A percentile compares a stretch with the other conserved stretches of the same genome.
These are phyloP conservation scores for Ivindomyrus marchei DNA, from an alignment of 2,113 vertebrate species.

Conservation along the genomic window DNA sequence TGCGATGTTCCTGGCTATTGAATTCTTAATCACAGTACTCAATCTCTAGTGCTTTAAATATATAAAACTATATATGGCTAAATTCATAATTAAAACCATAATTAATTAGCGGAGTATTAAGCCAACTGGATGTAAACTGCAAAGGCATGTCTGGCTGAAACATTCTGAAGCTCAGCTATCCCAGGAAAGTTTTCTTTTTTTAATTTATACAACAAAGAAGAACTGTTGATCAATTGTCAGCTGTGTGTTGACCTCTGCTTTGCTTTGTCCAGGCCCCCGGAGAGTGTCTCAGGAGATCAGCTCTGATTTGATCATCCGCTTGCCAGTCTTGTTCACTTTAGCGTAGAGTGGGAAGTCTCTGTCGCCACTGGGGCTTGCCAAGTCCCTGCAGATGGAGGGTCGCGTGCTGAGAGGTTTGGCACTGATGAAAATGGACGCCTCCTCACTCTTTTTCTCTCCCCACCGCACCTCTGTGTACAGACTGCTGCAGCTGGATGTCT, in stretches of 20 bases:
- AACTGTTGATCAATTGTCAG: neutral
- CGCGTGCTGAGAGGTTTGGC: neutral
- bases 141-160: neutral
- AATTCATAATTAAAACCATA: neutral
- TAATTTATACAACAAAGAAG: neutral
- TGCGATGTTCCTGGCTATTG: neutral
- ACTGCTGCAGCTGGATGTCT: neutral
- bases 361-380: neutral
- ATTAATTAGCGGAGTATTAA: neutral
- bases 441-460: neutral
- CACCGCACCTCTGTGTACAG: neutral
- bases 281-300: neutral
- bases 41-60: neutral
- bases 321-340: constrained; percentile 11
- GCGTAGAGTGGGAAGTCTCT: constrained; percentile 14
- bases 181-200: neutral
- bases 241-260: no score
- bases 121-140: neutral
- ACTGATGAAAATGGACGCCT: neutral
- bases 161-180: neutral
- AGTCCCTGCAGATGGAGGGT: neutral
- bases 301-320: neutral
- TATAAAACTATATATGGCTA: neutral
- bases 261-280: neutral
- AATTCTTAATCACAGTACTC: neutral